These are phyloP conservation scores for Pardalotus punctatus DNA, from an alignment of 2,113 vertebrate genomes.

Conservation along the genomic window DNA sequence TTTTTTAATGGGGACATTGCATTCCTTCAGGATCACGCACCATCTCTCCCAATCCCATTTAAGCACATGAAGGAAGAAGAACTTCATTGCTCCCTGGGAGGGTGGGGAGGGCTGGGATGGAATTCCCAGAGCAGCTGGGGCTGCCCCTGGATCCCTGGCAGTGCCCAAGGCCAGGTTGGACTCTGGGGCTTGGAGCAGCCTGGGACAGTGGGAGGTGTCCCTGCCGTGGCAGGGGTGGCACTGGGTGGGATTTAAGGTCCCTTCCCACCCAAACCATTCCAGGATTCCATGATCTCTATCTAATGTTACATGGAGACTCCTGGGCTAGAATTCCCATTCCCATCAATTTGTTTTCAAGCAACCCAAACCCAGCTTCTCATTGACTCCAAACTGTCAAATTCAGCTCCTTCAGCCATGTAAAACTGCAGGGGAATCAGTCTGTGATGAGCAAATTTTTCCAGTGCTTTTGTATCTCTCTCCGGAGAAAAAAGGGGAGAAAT, in stretches of 20 bases:
- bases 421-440: not conserved
- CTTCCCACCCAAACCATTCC: not conserved
- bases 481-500: not conserved
- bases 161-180: not conserved
- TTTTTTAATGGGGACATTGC: too few relatives aligned
- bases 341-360: not conserved
- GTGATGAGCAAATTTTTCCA: not conserved
- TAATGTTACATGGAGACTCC: too few relatives aligned
- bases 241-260: not conserved
- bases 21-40: too few relatives aligned
- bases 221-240: not conserved
- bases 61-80: not conserved
- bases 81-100: not conserved
- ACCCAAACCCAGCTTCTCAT: not conserved
- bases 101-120: not conserved
- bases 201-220: not conserved
- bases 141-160: not conserved
- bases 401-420: not conserved
- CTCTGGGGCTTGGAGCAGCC: not conserved
- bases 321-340: not conserved
- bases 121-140: not conserved
- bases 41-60: too few relatives aligned
- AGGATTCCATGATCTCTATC: not conserved
- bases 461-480: not conserved
- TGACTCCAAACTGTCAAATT: not conserved